Base-by-base conservation (phyloP, 2,888 invertebrate species). In the Chromoteleia sp. region DNA sequence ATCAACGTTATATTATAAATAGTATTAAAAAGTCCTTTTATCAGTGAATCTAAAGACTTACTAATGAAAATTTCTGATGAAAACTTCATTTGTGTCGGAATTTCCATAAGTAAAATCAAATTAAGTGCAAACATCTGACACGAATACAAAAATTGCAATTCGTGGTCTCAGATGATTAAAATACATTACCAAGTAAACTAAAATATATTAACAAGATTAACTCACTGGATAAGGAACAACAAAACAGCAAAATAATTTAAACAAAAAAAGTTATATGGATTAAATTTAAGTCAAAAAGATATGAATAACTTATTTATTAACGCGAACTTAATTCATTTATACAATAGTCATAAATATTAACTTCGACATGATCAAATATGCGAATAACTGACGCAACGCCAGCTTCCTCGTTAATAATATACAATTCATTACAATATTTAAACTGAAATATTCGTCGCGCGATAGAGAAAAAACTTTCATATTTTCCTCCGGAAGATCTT, bases 281-380 rank as follows among this genome's bases (percentile, higher is more conserved):
- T 33, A 14, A 39, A 56, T 19, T 36, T 19, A 10, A 56, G 25
- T 36, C 19, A 39, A 0, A 41, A 36, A 15, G n/a, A 17, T 70
- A 67, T 45, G 61, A 83, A 83, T 83, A 82, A 84, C 75, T 84
- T 81, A 84, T 84, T 83, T 84, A 84, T 84, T 83, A 83, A 78
- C 80, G 56, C 74, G 79, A 74, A 74, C 67, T 63, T 56, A 81
- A 39, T 76, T 67, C 10, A 65, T 70, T 83, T 76, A 68, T 83
- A 83, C 82, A 84, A 36, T 76, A 50, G 65, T 83, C 79, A 83
- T 78, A 82, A 85, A 83, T 83, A 83, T 74, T 0, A 39, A 56
- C 61, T 71, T 48, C 43, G 58, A 65, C 71, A 50, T 65, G 58
- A 71, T 41, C 63, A 48, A 70, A 36, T 52, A 56, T 19, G 36